These are phyloP conservation scores for Glandiceps talaboti DNA, from an alignment of 53 echinoderm and acorn worm genomes.

Conservation along the genomic window DNA sequence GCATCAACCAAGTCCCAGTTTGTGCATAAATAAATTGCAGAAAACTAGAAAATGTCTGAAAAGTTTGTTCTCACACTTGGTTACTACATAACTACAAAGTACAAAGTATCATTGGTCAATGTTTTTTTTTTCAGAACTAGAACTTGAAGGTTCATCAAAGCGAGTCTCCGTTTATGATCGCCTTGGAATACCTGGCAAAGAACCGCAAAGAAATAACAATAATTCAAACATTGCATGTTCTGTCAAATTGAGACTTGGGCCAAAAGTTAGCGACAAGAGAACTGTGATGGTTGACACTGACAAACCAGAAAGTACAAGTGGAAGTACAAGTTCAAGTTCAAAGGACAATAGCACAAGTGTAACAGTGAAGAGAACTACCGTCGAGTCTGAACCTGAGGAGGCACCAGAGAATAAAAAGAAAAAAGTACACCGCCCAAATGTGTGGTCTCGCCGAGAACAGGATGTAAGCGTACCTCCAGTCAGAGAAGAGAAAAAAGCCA, in stretches of 20 bases:
- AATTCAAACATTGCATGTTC: constrained; percentile 20
- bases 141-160: not conserved
- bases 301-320: too few species aligned
- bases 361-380: not conserved
- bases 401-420: constrained; percentile 12
- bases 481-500: not conserved
- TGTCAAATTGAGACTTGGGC: constrained; percentile 23
- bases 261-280: not conserved
- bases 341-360: too few species aligned
- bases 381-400: constrained; percentile 1
- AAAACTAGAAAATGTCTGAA: too few species aligned
- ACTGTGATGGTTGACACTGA: not conserved
- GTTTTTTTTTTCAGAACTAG: too few species aligned
- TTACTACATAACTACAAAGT: too few species aligned
- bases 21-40: too few species aligned
- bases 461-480: constrained; percentile 1
- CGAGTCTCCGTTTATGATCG: constrained; percentile 45
- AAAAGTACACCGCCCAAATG: not conserved
- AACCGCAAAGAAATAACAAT: not conserved
- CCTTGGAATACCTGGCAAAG: constrained; percentile 21
- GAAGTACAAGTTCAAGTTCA: not conserved
- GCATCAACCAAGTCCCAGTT: too few species aligned
- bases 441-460: not conserved
- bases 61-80: too few species aligned
- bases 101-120: too few species aligned